phyloP scores from a whole-genome alignment of 2,113 vertebrate genomes.

The Myxocyprinus asiaticus region DNA sequence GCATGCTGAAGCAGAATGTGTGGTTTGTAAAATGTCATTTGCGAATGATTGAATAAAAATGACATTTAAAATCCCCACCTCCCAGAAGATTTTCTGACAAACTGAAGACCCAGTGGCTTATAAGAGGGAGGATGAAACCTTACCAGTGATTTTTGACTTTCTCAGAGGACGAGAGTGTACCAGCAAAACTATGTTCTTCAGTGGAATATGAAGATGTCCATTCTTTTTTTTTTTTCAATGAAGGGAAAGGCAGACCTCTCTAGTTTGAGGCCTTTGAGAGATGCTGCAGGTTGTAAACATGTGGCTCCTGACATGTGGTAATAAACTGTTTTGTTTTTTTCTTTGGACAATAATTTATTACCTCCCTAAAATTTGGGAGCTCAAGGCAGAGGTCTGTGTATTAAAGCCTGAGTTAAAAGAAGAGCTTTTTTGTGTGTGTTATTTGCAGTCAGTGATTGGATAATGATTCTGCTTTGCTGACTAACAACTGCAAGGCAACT shows the following conservation, averaged over 20 bases:
- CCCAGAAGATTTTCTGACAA: neutral
- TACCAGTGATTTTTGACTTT: neutral
- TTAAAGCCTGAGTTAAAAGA: conserved; percentile 18
- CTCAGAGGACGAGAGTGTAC: neutral
- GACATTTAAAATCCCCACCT: neutral
- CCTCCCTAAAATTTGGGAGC: conserved; percentile 55
- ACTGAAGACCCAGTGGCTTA: neutral
- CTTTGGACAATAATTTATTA: conserved; percentile 69
- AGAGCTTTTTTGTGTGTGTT: conserved; percentile 38
- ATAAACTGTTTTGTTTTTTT: conserved; percentile 47
- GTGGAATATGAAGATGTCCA: neutral
- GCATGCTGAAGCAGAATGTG: neutral
- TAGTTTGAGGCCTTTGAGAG: neutral
- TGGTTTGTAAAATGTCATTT: neutral
- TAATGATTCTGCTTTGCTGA: conserved; percentile 66
- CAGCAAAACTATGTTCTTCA: neutral
- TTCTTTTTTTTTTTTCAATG: neutral
- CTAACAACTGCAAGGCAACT: conserved; percentile 66
- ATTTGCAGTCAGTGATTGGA: conserved; percentile 53
- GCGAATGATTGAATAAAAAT: neutral
- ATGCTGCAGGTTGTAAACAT: neutral
- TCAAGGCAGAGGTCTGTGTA: conserved; percentile 21
- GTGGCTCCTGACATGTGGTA: conserved; percentile 34
- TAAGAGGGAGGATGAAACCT: neutral
- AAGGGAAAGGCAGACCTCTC: neutral